A percentile compares a stretch with the other conserved stretches of the same genome.
Evolutionary conservation across 2,888 invertebrate species (phyloP).

Genomic region (Drepanosiphum platanoidis): DNA sequence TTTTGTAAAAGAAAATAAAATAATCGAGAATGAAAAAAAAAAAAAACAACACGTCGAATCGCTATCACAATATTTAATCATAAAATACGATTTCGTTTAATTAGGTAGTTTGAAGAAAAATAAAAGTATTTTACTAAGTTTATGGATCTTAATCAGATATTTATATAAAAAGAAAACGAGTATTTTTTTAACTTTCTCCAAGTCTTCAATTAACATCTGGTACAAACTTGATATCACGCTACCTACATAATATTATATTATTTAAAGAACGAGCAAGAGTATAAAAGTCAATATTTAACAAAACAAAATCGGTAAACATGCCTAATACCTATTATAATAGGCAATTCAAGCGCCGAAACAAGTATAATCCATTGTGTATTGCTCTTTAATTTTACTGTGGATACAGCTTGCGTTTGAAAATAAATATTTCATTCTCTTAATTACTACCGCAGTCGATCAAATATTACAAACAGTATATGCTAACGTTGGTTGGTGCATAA

Average conservation of each 20-base stretch:
- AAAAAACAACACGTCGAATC: not conserved
- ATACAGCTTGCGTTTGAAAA: not conserved
- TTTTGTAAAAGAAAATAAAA: too few relatives aligned
- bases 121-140: slow-evolving; percentile 1
- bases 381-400: not conserved
- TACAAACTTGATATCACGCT: slow-evolving; percentile 41
- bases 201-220: slow-evolving; percentile 39
- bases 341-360: not conserved
- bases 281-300: slow-evolving; percentile 26
- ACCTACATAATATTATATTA: not conserved
- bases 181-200: slow-evolving; percentile 43
- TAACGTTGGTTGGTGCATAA: not conserved
- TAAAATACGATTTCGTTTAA: not conserved
- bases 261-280: not conserved
- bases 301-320: not conserved
- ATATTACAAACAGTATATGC: too few relatives aligned
- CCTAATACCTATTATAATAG: not conserved
- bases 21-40: not conserved
- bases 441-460: not conserved
- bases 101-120: slow-evolving; percentile 6
- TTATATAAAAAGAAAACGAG: slow-evolving; percentile 34
- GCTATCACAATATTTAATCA: not conserved
- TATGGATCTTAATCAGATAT: slow-evolving; percentile 3
- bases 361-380: not conserved
- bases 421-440: not conserved